Base-by-base conservation (phyloP, 2,797 vertebrate genomes). In the Gephyroberyx darwinii region DNA sequence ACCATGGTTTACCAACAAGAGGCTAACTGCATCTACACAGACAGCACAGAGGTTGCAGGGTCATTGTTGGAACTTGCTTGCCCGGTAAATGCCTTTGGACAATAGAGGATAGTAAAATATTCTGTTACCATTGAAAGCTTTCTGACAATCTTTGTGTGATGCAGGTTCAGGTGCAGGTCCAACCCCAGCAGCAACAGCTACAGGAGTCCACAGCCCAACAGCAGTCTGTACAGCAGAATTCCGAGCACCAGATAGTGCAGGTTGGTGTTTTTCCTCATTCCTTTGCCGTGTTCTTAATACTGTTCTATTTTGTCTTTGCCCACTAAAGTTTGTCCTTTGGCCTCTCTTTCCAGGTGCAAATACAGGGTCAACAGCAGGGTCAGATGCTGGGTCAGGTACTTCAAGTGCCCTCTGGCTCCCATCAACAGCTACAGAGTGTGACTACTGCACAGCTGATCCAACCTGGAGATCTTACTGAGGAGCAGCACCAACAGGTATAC, bases 1-100 rank as follows among this genome's bases (percentile, higher is more conserved):
- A 96, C 96, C 0, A 97, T 97, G 96, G 95, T 98, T 39, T 98
- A 98, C 85, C 96, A 98, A 53, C 96, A 96, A 88, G 96, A 96
- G 37, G 93, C 93, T 14, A 97, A 96, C 91, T 98, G 96, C 88
- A 97, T 98, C 89, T 98, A 98, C 76, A 97, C 96, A 60, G 97
- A 99, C 91, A 98, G 96, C 90, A 97, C 97, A 6, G 96, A 99
- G 89, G 97, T 98, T 81, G 96, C 97, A 13, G 97, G 97, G 35
- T 98, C 96, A 58, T 89, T 99, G 90, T 93, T 99, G 86, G 97
- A 99, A 86, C 94, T 99, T 78, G 97, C 97, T 64, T 98, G 96
- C 89, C 97, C 96, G 66, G 97, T 99, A 92, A 96, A 69, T 79
- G 26, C 26, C 3, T 10, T 8, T 2, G 1, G 17, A 2, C 14